A percentile compares a stretch with the other conserved stretches of the same genome.
Evolutionary conservation across 1,140 invertebrate genomes (phyloP).

Genomic region (Watersipora subatra): DNA sequence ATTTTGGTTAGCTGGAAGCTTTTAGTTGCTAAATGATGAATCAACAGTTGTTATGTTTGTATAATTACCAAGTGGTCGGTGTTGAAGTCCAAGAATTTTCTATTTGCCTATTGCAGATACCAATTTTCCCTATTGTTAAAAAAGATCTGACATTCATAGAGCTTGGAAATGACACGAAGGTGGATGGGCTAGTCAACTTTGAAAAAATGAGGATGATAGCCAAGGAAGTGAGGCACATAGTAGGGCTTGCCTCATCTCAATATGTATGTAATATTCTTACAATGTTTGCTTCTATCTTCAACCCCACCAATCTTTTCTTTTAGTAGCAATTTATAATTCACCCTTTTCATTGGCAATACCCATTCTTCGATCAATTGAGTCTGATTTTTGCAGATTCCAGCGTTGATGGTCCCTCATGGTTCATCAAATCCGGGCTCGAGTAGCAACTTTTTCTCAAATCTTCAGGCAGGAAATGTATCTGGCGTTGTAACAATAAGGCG

Average conservation of each 20-base stretch:
- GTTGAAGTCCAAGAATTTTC: too few relatives aligned
- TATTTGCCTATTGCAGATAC: too few relatives aligned
- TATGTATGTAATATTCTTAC: slow-evolving; percentile 40
- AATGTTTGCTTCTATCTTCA: slow-evolving; percentile 1
- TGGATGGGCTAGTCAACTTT: slow-evolving; percentile 82
- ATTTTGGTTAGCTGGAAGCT: too few relatives aligned
- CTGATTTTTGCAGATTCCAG: not conserved
- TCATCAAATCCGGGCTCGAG: not conserved
- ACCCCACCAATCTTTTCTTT: not conserved
- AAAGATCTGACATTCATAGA: slow-evolving; percentile 98
- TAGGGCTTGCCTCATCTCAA: slow-evolving; percentile 87
- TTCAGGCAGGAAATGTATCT: slow-evolving; percentile 13
- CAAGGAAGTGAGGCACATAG: slow-evolving; percentile 83
- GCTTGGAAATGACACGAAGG: slow-evolving; percentile 84
- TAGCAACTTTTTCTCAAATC: not conserved
- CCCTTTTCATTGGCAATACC: too few relatives aligned
- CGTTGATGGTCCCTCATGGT: not conserved
- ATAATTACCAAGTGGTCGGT: too few relatives aligned
- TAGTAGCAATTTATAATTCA: too few relatives aligned
- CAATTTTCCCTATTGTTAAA: slow-evolving; percentile 47
- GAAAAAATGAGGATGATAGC: slow-evolving; percentile 97
- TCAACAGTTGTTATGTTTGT: too few relatives aligned
- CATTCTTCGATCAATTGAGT: too few relatives aligned
- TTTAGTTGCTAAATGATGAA: too few relatives aligned
- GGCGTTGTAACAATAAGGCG: slow-evolving; percentile 72